Evolutionary conservation across 2,888 invertebrate species (phyloP).

Genomic region (Mesopsocus fuscifrons): DNA sequence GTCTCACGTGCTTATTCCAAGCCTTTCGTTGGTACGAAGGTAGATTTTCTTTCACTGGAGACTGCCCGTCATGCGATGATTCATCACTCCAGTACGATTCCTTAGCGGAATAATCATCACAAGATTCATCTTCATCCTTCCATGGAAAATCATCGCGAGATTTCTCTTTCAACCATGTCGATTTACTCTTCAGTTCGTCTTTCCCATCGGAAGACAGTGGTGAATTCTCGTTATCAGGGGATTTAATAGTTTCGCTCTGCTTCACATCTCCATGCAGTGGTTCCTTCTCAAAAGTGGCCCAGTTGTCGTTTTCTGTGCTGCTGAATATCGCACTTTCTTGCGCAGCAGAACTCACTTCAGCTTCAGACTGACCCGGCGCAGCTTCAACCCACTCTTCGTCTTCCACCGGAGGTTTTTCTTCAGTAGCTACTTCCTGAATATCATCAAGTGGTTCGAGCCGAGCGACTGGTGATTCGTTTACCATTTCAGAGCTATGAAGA

Average conservation of each 20-base stretch:
- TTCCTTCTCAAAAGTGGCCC: conserved; percentile 7
- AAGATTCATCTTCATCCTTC: conserved; percentile 7
- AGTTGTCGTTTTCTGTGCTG: no score
- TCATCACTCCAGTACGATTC: conserved; percentile 7
- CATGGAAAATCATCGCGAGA: background rate
- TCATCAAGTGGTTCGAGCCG: conserved; percentile 18
- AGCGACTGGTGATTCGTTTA: conserved; percentile 15
- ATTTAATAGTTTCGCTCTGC: background rate
- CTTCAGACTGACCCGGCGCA: conserved; percentile 10
- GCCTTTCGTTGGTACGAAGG: background rate
- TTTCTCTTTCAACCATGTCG: conserved; percentile 14
- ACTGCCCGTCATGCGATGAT: conserved; percentile 6
- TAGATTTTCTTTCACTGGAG: background rate
- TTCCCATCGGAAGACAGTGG: conserved; percentile 64
- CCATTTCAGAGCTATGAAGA: background rate
- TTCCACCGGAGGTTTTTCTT: conserved; percentile 10
- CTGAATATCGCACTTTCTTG: no score
- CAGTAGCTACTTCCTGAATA: conserved; percentile 13
- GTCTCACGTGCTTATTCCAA: background rate
- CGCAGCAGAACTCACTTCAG: background rate
- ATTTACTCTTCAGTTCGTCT: conserved; percentile 30
- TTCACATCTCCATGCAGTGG: background rate
- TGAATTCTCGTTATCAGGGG: conserved; percentile 23
- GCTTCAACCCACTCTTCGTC: conserved; percentile 15
- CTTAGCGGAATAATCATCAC: conserved; percentile 5